A percentile compares a stretch with the other conserved stretches of the same genome.
phyloP scores from a whole-genome alignment of 2,888 invertebrate species.

The Ernsta delagoae region DNA sequence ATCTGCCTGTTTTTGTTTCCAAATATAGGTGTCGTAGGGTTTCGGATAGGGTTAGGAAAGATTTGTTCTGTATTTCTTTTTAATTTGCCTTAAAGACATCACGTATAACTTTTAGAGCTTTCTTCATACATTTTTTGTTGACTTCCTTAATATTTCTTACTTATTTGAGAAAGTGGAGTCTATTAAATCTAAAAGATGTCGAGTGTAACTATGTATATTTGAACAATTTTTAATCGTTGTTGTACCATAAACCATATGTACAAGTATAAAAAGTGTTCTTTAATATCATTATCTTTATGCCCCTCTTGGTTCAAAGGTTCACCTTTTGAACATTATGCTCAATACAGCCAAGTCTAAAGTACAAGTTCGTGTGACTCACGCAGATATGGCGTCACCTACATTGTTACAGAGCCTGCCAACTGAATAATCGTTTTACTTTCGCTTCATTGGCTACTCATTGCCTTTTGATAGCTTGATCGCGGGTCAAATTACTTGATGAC shows the following conservation, averaged over 20 bases:
- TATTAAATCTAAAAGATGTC: too few species aligned
- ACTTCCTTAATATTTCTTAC: too few species aligned
- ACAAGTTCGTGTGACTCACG: slow-evolving; percentile 16
- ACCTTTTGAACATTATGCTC: slow-evolving; percentile 5
- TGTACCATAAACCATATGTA: too few species aligned
- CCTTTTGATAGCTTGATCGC: slow-evolving; percentile 38
- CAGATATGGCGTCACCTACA: slow-evolving; percentile 21
- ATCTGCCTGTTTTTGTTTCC: background rate
- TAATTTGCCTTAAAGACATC: too few species aligned
- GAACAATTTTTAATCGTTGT: too few species aligned
- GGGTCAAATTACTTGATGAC: slow-evolving; percentile 17
- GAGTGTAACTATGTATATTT: background rate
- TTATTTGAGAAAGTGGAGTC: too few species aligned
- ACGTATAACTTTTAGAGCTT: too few species aligned
- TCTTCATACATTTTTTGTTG: too few species aligned
- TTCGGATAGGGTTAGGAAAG: too few species aligned
- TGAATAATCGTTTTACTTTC: slow-evolving; percentile 29
- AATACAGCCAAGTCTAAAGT: background rate
- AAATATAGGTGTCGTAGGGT: background rate
- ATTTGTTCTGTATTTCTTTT: too few species aligned
- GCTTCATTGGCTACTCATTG: slow-evolving; percentile 25
- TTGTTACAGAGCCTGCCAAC: slow-evolving; percentile 19
- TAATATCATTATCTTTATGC: background rate
- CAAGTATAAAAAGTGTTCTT: too few species aligned
- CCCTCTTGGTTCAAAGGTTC: background rate